Evolutionary conservation across 2,797 vertebrate species (phyloP), one percentile per base, ranked within the genome.

Genomic region (Clarias pachynema): DNA sequence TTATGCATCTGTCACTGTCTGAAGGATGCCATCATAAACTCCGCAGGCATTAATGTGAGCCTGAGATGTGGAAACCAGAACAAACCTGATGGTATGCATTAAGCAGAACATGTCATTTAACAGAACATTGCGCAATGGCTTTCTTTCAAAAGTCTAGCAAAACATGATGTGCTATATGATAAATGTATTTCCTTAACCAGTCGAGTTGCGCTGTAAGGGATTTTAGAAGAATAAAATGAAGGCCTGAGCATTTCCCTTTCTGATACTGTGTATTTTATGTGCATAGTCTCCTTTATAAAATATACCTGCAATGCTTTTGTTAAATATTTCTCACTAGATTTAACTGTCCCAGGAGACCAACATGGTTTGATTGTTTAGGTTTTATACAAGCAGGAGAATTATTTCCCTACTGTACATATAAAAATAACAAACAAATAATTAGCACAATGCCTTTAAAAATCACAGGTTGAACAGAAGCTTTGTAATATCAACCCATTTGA

Each of bases 41-140:
- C 34, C 6, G 24, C 77, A 62, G 77, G 59, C 57, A 79, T 79
- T 79, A 79, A 79, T 16, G 44, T 79, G 75, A 79, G 31, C 31
- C 34, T 60, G 57, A 16, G 75, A 40, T n/a, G 31, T 60, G 29
- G 56, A 78, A 78, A 40, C 31, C 34, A 62, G 57, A 62, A 79
- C 8, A 22, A 62, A 40, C n/a, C 57, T 79, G 34, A 77, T 59
- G 53, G 57, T 56, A 29, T 56, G 73, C 7, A 16, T 31, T 78
- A 24, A 59, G 59, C 53, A 78, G 31, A 37, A 62, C 56, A 60
- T 24, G 56, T 22, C 20, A 18, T 77, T 20, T 31, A 31, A 29
- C 26, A 22, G 73, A 57, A 75, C 73, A 57, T 22, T 77, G 56
- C 20, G 22, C 56, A 57, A 22, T 44, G 16, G 14, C 40, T n/a